These are phyloP conservation scores for Cantharis flavilabris DNA, from an alignment of 2,888 invertebrate genomes.

Conservation along the genomic window DNA sequence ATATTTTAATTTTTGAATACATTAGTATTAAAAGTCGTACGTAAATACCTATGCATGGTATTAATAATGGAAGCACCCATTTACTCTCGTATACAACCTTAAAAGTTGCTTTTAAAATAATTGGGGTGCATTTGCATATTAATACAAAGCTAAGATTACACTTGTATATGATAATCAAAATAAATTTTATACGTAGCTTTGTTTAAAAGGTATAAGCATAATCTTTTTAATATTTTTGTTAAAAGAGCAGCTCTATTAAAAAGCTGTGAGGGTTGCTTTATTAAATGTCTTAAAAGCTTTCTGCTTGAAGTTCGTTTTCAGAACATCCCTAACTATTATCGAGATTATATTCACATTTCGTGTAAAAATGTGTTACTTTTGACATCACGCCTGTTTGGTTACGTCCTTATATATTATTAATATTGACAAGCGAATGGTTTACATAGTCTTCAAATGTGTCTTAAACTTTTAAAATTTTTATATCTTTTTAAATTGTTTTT, in stretches of 20 bases:
- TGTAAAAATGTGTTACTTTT: neutral
- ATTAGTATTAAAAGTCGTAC: neutral
- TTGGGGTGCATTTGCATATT: constrained; percentile 1
- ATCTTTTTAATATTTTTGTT: neutral
- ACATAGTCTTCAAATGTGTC: neutral
- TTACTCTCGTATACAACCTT: neutral
- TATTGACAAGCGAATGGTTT: neutral
- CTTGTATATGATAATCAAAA: neutral
- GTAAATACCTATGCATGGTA: neutral
- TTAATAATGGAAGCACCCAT: neutral
- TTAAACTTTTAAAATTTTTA: constrained; percentile 12
- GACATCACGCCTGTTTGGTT: neutral
- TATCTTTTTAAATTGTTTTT: constrained; percentile 19
- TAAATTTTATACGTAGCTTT: neutral
- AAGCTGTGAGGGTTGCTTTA: neutral
- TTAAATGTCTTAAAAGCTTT: neutral
- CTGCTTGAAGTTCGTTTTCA: neutral
- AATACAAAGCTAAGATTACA: constrained; percentile 1
- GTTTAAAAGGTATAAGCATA: neutral
- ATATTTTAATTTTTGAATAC: neutral
- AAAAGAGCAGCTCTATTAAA: neutral
- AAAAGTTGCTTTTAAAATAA: neutral
- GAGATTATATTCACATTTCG: neutral
- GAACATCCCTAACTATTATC: neutral
- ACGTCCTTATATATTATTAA: neutral